phyloP scores from a whole-genome alignment of 2,888 invertebrate genomes.

The Ypsolopha sequella region DNA sequence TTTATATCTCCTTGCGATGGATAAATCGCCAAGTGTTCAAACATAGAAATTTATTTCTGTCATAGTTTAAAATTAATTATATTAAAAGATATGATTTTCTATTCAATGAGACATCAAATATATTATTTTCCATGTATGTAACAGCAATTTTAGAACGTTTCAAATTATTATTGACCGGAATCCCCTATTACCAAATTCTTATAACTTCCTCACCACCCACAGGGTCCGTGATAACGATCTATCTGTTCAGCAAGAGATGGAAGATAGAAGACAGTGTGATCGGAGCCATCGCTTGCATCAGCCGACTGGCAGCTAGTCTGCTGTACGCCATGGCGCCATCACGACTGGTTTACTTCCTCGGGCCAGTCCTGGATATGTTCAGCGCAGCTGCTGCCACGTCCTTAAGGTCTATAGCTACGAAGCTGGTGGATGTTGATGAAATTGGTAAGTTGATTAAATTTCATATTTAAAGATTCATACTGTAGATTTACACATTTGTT shows the following conservation, averaged over 20 bases:
- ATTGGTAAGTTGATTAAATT: conserved; percentile 43
- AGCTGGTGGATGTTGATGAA: conserved; percentile 68
- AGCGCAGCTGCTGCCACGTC: conserved; percentile 70
- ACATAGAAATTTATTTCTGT: too few species aligned
- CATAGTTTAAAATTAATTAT: too few species aligned
- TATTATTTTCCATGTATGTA: too few species aligned
- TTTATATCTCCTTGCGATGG: too few species aligned
- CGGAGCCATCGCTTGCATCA: conserved; percentile 61
- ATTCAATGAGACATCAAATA: too few species aligned
- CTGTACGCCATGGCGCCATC: conserved; percentile 62
- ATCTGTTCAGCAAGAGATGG: conserved; percentile 62
- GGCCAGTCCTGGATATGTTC: conserved; percentile 66
- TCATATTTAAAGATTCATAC: not conserved
- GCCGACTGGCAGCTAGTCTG: conserved; percentile 61
- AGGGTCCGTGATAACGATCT: conserved; percentile 67
- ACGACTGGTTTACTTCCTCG: conserved; percentile 59
- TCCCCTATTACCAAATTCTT: too few species aligned
- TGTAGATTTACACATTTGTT: not conserved
- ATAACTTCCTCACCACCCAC: conserved; percentile 9
- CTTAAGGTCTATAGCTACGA: conserved; percentile 68
- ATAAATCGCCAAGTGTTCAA: too few species aligned
- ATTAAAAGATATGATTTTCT: too few species aligned
- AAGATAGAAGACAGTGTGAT: conserved; percentile 62
- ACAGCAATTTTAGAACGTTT: too few species aligned
- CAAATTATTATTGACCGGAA: too few species aligned